Percentiles rank a stretch among this genome's conserved stretches.
Evolutionary conservation across 1,140 invertebrate genomes (phyloP).

Genomic region (Pentalonia nigronervosa): DNA sequence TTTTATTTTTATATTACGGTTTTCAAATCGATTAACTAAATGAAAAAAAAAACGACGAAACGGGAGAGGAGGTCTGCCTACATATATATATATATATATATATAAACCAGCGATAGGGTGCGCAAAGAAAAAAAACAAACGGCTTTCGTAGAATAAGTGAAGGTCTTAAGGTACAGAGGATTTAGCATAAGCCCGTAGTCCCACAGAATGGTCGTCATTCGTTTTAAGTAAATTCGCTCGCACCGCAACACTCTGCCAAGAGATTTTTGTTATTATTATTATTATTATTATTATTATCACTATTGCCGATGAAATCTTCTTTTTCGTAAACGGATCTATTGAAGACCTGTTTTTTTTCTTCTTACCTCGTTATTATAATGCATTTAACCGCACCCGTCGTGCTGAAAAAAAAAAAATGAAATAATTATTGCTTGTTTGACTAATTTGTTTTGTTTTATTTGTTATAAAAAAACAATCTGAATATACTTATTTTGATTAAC

Average conservation of each 20-base stretch:
- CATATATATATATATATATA: not conserved
- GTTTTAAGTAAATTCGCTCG: constrained; percentile 57
- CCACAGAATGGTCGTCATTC: constrained; percentile 56
- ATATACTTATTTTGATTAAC: not conserved
- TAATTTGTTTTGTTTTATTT: not conserved
- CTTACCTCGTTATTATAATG: constrained; percentile 17
- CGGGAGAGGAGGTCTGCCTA: not conserved
- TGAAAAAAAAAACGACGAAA: constrained; percentile 45
- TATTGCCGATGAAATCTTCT: not conserved
- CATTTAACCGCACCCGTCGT: not conserved
- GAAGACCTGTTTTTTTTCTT: not conserved
- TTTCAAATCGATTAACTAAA: constrained; percentile 54
- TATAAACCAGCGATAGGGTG: not conserved
- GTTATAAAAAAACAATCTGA: not conserved
- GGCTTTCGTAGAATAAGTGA: constrained; percentile 46
- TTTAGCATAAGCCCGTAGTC: constrained; percentile 51
- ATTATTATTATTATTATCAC: not conserved
- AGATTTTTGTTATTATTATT: constrained; percentile 51
- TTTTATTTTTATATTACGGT: constrained; percentile 40
- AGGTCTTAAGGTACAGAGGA: constrained; percentile 52
- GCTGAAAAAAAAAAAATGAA: not conserved
- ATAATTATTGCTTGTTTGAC: not conserved
- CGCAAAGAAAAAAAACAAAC: constrained; percentile 32
- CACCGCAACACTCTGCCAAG: constrained; percentile 51
- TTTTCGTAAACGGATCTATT: not conserved